Base-by-base conservation (phyloP, 2,888 invertebrate genomes). In the Drosophila hamatofila region DNA sequence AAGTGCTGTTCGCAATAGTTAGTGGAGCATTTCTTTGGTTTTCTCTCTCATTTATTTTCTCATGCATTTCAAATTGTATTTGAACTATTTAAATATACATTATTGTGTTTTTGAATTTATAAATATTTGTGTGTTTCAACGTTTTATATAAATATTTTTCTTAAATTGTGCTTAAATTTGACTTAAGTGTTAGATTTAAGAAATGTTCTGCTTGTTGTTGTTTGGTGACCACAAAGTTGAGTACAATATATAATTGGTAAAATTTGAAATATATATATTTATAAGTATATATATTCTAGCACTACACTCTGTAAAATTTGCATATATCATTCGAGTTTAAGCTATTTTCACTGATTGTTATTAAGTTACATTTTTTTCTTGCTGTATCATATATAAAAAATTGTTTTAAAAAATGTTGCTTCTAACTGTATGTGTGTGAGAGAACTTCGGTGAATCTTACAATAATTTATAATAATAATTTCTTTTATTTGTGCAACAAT, bases 11-110 rank as follows among this genome's bases (percentile, higher is more conserved):
- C 9, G 21, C 11, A 21, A 27, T 8, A 23, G 1, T 42, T 37
- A 23, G 6, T 25, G 35, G 16, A 27, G 27, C 18, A 35, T 23
- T 35, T 49, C 25, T 25, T 37, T 41, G 67, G 30, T 57, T 72
- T 59, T 59, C 49, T 49, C 46, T 70, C 49, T 76, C 76, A 60
- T 79, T 87, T 86, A 87, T 83, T 89, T 76, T 74, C 75, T 81
- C 69, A 84, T 89, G 83, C 74, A 83, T 81, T 85, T 88, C 90
- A 90, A 90, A 90, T 90, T 91, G 79, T 80, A 90, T 90, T 90
- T 91, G 90, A 90, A 88, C 83, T 90, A 77, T 84, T 66, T 80
- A 80, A 89, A 80, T 81, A 58, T 89, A 85, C 80, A 89, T 83
- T 83, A 82, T 77, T 82, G 78, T 79, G 75, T 86, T 77, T 27